Evolutionary conservation across 1,140 invertebrate species (phyloP).

Genomic region (Drosophila paulistorum): DNA sequence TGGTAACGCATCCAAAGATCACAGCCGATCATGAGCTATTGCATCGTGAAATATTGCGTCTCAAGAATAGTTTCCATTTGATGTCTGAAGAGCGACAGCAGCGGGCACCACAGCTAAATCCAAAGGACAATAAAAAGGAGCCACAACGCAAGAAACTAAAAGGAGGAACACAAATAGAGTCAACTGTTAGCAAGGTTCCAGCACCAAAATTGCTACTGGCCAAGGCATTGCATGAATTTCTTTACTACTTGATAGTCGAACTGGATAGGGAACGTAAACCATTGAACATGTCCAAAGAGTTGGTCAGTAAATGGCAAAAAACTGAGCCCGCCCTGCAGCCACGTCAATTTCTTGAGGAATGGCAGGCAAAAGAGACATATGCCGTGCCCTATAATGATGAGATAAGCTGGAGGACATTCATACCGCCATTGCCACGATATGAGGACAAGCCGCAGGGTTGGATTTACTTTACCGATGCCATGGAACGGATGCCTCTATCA

Average conservation of each 20-base stretch:
- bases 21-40: constrained; percentile 53
- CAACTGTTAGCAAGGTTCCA: constrained; percentile 21
- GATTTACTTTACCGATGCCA: constrained; percentile 89
- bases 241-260: constrained; percentile 88
- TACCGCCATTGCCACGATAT: constrained; percentile 88
- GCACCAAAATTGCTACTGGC: constrained; percentile 89
- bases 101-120: background rate
- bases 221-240: constrained; percentile 87
- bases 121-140: constrained; percentile 26
- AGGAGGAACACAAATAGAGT: background rate
- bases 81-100: constrained; percentile 47
- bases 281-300: constrained; percentile 74
- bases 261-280: constrained; percentile 82
- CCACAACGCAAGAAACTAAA: constrained; percentile 21
- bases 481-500: constrained; percentile 89
- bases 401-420: constrained; percentile 89
- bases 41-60: constrained; percentile 56
- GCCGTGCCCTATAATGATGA: constrained; percentile 83
- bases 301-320: constrained; percentile 83
- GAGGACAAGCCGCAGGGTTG: constrained; percentile 87
- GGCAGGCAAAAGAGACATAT: constrained; percentile 80
- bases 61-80: constrained; percentile 68
- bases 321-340: constrained; percentile 64
- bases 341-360: constrained; percentile 75
- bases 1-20: constrained; percentile 74